Conservation (phyloP, 2,888 invertebrate species). For the Ecdyonurus torrentis region DNA sequence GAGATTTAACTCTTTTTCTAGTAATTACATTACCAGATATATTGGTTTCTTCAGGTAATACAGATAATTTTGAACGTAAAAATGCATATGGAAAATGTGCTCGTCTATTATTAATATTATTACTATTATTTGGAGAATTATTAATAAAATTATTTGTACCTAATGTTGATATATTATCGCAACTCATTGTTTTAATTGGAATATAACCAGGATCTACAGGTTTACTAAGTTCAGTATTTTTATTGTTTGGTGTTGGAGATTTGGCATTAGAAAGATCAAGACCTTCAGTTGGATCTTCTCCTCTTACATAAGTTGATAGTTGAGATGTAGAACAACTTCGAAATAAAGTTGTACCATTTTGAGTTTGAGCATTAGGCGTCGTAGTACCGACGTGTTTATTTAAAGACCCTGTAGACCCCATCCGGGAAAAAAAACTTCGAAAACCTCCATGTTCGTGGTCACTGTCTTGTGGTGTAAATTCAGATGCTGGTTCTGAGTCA, state of each 20-base stretch:
- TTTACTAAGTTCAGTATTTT: not conserved
- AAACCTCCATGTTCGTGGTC: constrained; percentile 26
- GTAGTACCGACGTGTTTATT: constrained; percentile 24
- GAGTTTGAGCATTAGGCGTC: constrained; percentile 21
- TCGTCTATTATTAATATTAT: constrained; percentile 21
- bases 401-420: constrained; percentile 60
- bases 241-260: not conserved
- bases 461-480: constrained; percentile 1
- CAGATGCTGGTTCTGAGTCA: constrained; percentile 8
- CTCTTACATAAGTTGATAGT: constrained; percentile 52
- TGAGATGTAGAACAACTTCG: constrained; percentile 63
- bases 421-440: constrained; percentile 54
- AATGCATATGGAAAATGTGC: constrained; percentile 63
- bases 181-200: constrained; percentile 47
- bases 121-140: constrained; percentile 16
- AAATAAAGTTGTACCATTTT: constrained; percentile 30
- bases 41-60: constrained; percentile 54
- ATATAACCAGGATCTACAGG: constrained; percentile 21
- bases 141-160: constrained; percentile 21
- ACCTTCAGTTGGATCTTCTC: constrained; percentile 66
- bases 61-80: constrained; percentile 55
- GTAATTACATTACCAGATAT: constrained; percentile 25
- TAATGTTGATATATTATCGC: constrained; percentile 50
- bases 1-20: constrained; percentile 6
- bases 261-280: constrained; percentile 36